Conservation (phyloP, 2,888 invertebrate species). For the Papilio demoleus region DNA sequence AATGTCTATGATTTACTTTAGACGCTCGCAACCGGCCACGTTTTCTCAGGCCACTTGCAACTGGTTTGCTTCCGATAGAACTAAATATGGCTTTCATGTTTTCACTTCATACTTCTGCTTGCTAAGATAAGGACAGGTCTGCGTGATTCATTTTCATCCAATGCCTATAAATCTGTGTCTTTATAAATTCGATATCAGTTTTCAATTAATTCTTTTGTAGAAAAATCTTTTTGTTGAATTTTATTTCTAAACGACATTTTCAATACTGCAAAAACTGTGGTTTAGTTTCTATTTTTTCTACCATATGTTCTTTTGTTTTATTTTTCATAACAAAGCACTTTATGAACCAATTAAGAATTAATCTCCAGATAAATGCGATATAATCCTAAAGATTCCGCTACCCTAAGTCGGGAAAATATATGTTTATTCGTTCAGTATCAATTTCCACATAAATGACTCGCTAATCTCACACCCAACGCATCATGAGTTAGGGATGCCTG, state of each 20-base stretch:
- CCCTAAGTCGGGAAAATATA: slow-evolving; percentile 61
- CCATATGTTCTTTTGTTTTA: no score
- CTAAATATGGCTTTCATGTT: slow-evolving; percentile 76
- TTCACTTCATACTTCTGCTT: slow-evolving; percentile 69
- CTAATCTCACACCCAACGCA: slow-evolving; percentile 54
- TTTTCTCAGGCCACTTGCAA: slow-evolving; percentile 78
- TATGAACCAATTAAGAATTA: slow-evolving; percentile 42
- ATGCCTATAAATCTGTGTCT: slow-evolving; percentile 42
- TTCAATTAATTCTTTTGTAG: not conserved
- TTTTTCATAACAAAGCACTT: no score
- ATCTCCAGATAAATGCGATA: slow-evolving; percentile 33
- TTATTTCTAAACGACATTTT: no score
- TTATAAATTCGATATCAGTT: slow-evolving; percentile 23
- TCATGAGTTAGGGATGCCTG: slow-evolving; percentile 65
- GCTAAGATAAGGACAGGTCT: slow-evolving; percentile 48
- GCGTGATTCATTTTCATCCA: slow-evolving; percentile 62
- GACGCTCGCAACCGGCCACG: slow-evolving; percentile 52
- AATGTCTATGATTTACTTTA: slow-evolving; percentile 76
- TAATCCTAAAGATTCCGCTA: slow-evolving; percentile 35
- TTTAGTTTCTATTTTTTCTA: not conserved
- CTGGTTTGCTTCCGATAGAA: slow-evolving; percentile 73
- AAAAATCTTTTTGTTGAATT: not conserved
- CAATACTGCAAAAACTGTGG: no score
- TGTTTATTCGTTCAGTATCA: slow-evolving; percentile 59
- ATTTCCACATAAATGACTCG: slow-evolving; percentile 69